Evolutionary conservation across 2,888 invertebrate species (phyloP).

Genomic region (Penaeus monodon): DNA sequence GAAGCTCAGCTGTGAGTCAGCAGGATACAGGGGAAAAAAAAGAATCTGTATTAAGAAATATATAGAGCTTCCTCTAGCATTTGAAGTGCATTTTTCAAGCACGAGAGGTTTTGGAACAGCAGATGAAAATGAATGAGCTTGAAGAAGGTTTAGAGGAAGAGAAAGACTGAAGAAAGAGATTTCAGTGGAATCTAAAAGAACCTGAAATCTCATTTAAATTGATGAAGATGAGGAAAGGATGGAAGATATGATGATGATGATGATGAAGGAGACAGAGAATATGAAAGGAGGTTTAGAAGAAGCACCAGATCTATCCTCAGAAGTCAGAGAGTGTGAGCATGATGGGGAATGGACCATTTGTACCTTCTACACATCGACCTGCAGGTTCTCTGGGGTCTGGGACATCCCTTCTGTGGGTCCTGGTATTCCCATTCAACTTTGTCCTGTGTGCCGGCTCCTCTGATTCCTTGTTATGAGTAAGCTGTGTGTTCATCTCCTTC

Average conservation of each 20-base stretch:
- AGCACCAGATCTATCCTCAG: not conserved
- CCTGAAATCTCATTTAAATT: not conserved
- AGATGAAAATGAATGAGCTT: no score
- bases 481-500: constrained; percentile 35
- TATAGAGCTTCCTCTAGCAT: no score
- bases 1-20: no score
- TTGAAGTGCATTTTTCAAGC: no score
- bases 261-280: constrained; percentile 3
- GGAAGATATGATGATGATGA: not conserved
- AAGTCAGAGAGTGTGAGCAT: not conserved
- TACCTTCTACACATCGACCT: constrained; percentile 30
- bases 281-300: not conserved
- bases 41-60: no score
- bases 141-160: no score
- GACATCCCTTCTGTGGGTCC: constrained; percentile 38
- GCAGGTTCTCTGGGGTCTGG: constrained; percentile 12
- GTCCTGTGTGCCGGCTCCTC: constrained; percentile 29
- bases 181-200: not conserved
- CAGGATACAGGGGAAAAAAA: no score
- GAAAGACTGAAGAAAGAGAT: not conserved
- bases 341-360: constrained; percentile 4
- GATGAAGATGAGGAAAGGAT: not conserved
- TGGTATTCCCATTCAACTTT: constrained; percentile 17
- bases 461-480: constrained; percentile 12
- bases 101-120: no score